Base-by-base conservation (phyloP, 1,140 invertebrate genomes). In the Solenopsis invicta region DNA sequence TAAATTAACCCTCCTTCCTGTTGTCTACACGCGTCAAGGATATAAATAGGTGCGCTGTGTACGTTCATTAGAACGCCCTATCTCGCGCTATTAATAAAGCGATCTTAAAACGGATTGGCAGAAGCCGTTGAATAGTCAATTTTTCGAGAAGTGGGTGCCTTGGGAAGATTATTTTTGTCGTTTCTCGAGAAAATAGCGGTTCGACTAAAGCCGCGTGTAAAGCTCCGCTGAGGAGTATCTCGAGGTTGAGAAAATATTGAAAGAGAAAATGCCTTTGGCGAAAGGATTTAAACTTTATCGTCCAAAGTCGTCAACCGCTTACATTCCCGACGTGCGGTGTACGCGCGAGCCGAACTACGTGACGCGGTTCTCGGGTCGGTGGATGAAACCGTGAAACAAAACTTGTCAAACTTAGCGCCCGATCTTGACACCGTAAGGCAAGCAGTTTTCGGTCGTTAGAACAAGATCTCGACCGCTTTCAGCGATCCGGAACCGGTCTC, bases 371-470 rank as follows among this genome's bases (percentile, higher is more conserved):
- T 34, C 59, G 41, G 24, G 21, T 21, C 45, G 12, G 10, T 8
- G n/a, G 45, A 78, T 48, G 52, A 78, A 76, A 78, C 66, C 62
- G 64, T 18, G 64, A 10, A 21, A 80, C 50, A 29, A 81, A 86
- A 86, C 75, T 86, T 78, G 61, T 76, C 87, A 45, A 90, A 90
- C 84, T 90, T 87, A 54, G 12, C 75, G 74, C 84, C 64, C 87
- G 54, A 76, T 64, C 61, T 64, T 66, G 77, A 87, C 74, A 41
- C 4, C 54, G 50, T 12, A 59, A 24, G n/a, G 41, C 48, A 41
- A 85, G 16, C 4, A 80, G 88, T 86, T 75, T 76, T 52, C 56
- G 10, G 21, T 66, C 37, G 62, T 24, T 24, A 37, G 61, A 59
- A 66, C 56, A 16, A 13, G 54, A 69, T 52, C 18, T 12, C 54